Conservation (phyloP, 64 coral and sea anemone genomes). For the Stylophora pistillata region DNA sequence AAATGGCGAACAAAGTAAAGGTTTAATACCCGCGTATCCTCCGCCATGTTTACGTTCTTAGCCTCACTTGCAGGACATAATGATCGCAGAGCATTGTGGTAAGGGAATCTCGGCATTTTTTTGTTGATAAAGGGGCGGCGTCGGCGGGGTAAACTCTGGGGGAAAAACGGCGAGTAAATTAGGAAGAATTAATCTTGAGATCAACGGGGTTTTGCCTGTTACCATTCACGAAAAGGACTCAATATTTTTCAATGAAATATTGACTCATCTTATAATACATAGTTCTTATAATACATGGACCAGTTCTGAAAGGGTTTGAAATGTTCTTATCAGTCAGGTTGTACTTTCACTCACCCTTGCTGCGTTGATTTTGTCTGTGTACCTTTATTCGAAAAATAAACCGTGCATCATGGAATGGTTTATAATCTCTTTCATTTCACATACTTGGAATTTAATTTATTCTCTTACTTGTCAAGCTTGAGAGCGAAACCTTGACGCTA, state of each 20-base stretch:
- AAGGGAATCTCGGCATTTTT: neutral
- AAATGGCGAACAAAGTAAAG: neutral
- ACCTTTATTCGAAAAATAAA: neutral
- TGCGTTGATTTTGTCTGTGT: neutral
- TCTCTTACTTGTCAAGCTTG: slow-evolving; percentile 12
- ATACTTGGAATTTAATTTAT: slow-evolving; percentile 16
- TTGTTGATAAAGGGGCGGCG: neutral
- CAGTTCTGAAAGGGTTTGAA: neutral
- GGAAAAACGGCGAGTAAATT: no score
- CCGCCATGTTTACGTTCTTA: slow-evolving; percentile 27
- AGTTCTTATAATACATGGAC: neutral
- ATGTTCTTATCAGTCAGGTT: neutral
- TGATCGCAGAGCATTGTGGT: neutral
- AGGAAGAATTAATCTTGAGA: no score
- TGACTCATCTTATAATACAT: no score
- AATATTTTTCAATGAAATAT: no score
- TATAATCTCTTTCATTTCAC: neutral
- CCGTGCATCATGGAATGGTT: neutral
- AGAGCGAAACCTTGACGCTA: neutral
- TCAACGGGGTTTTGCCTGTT: no score
- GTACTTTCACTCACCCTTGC: neutral
- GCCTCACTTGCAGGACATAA: neutral
- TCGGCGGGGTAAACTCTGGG: no score
- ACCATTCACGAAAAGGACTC: no score
- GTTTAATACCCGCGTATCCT: slow-evolving; percentile 20